A percentile compares a stretch with the other conserved stretches of the same genome.
These are phyloP conservation scores for Oceanites oceanicus DNA, from an alignment of 2,113 vertebrate genomes.

Conservation along the genomic window DNA sequence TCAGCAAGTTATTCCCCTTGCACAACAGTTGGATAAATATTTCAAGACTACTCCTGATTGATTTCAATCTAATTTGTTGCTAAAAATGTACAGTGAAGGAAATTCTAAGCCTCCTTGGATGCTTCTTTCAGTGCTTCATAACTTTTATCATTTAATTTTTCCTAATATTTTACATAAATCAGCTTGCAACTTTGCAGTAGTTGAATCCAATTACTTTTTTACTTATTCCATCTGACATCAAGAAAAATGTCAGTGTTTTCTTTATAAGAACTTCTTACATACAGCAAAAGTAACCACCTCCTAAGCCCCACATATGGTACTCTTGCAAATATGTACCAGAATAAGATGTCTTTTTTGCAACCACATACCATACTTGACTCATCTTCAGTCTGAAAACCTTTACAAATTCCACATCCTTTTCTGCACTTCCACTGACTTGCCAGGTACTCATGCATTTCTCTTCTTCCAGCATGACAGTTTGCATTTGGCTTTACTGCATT, in stretches of 20 bases:
- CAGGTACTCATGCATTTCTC: not conserved
- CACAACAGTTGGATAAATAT: constrained; percentile 50
- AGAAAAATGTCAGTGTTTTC: not conserved
- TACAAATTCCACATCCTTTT: not conserved
- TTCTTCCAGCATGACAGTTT: not conserved
- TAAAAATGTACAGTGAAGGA: constrained; percentile 36
- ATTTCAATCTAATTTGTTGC: constrained; percentile 45
- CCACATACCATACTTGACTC: not conserved
- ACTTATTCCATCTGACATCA: not conserved
- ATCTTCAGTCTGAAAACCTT: not conserved
- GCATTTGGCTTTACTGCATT: not conserved
- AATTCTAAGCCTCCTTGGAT: constrained; percentile 10
- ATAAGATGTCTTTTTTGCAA: not conserved
- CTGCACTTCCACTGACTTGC: not conserved
- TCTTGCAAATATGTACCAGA: not conserved
- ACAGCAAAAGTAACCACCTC: not conserved
- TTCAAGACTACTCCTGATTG: constrained; percentile 11
- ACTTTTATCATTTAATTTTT: not conserved
- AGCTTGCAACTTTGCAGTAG: not conserved
- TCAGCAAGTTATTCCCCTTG: constrained; percentile 46
- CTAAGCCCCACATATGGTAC: not conserved
- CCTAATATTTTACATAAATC: not conserved
- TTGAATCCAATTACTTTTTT: not conserved
- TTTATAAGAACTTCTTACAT: not conserved
- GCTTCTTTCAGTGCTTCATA: not conserved